These are phyloP conservation scores for Phocoena sinus DNA, from an alignment of 2,113 vertebrate species.

Conservation along the genomic window DNA sequence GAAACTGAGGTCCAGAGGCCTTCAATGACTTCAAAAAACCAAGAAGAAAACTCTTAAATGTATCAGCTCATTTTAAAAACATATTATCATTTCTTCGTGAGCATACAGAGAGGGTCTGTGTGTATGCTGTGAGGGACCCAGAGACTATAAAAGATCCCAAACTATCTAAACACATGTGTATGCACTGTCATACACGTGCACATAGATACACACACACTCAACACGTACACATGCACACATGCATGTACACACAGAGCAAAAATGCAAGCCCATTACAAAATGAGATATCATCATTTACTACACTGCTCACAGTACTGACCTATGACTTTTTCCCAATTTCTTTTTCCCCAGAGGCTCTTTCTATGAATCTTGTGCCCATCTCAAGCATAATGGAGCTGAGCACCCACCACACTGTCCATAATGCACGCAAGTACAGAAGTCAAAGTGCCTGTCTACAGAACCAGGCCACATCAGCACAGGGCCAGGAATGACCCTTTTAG, in stretches of 20 bases:
- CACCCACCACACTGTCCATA: neutral
- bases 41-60: neutral
- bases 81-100: neutral
- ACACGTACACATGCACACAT: too few relatives aligned
- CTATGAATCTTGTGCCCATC: neutral
- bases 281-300: neutral
- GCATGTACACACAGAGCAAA: neutral
- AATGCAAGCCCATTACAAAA: neutral
- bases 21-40: neutral
- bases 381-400: neutral
- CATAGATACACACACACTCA: neutral
- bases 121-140: neutral
- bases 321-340: neutral
- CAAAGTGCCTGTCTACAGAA: too few relatives aligned
- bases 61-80: neutral
- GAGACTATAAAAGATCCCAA: neutral
- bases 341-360: neutral
- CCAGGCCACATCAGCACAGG: neutral
- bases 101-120: neutral
- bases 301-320: neutral
- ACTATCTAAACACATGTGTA: neutral
- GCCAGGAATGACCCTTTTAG: neutral
- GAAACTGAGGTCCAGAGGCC: neutral
- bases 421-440: rapidly evolving
- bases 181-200: neutral